These are phyloP conservation scores for Pilophorus perplexus DNA, from an alignment of 2,888 invertebrate genomes.

Conservation along the genomic window DNA sequence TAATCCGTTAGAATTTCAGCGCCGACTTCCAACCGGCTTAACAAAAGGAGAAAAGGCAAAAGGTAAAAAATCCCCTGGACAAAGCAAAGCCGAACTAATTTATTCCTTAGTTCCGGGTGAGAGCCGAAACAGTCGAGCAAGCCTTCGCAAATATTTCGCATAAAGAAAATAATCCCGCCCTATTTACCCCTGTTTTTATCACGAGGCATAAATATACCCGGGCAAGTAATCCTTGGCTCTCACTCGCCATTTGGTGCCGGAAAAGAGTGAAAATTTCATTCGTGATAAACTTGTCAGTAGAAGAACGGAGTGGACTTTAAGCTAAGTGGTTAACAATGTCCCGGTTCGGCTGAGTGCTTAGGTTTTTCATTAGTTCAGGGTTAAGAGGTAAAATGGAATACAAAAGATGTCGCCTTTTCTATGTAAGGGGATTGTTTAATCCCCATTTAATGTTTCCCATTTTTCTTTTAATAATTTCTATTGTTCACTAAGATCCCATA, in stretches of 20 bases:
- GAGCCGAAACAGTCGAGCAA: background rate
- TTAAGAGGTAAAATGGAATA: too few relatives aligned
- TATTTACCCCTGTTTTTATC: constrained; percentile 18
- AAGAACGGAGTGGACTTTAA: background rate
- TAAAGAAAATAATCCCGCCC: constrained; percentile 21
- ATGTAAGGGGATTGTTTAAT: too few relatives aligned
- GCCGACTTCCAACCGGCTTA: too few relatives aligned
- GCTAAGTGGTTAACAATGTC: constrained; percentile 34
- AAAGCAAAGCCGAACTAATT: constrained; percentile 15
- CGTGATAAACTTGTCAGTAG: constrained; percentile 18
- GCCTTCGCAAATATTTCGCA: constrained; percentile 5
- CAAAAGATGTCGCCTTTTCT: too few relatives aligned
- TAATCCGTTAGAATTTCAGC: too few relatives aligned
- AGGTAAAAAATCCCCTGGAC: background rate
- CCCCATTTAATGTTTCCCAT: too few relatives aligned
- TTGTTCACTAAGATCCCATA: too few relatives aligned
- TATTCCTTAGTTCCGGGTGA: constrained; percentile 3
- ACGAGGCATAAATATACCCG: background rate
- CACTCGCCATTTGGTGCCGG: constrained; percentile 4
- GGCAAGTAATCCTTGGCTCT: constrained; percentile 5
- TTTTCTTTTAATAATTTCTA: too few relatives aligned
- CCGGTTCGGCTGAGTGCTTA: background rate
- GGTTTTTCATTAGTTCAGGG: constrained; percentile 21
- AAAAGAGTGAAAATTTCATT: constrained; percentile 23
- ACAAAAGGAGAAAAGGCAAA: background rate